A percentile compares a stretch with the other conserved stretches of the same genome.
phyloP scores from a whole-genome alignment of 2,797 vertebrate species.

The Parauchenoglanis punctatus region DNA sequence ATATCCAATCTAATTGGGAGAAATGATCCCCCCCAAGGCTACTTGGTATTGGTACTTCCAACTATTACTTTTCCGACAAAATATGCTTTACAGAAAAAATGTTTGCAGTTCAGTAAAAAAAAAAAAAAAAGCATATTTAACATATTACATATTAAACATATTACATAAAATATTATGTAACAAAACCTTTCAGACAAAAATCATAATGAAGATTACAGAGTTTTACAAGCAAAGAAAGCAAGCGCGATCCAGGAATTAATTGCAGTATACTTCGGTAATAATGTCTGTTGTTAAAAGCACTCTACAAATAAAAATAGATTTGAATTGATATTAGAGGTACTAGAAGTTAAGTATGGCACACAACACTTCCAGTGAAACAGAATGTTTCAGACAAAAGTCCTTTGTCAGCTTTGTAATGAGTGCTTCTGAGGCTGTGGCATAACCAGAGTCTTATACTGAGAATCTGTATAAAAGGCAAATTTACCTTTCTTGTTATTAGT shows the following conservation, averaged over 20 bases:
- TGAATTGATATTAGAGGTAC: not conserved
- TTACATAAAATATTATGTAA: not conserved
- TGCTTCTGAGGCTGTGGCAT: not conserved
- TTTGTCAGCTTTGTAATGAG: not conserved
- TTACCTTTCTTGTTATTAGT: not conserved
- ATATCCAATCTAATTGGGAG: not conserved
- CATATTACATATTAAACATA: too few species aligned
- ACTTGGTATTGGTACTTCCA: too few species aligned
- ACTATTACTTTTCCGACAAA: not conserved
- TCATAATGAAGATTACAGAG: too few species aligned
- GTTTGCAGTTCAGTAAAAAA: not conserved
- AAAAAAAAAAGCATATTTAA: too few species aligned
- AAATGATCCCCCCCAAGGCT: too few species aligned
- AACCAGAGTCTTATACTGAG: not conserved
- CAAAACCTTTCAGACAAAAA: not conserved
- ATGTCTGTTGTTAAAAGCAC: too few species aligned
- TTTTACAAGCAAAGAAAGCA: not conserved
- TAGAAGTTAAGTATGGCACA: not conserved
- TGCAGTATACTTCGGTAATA: not conserved
- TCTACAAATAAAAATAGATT: too few species aligned
- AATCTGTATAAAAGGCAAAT: not conserved
- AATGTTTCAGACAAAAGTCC: not conserved
- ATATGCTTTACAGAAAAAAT: not conserved
- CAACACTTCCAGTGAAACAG: not conserved
- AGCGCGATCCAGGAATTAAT: not conserved